These are phyloP conservation scores for Sebastes ruberrimus DNA, from an alignment of 2,797 vertebrate genomes.

Conservation along the genomic window DNA sequence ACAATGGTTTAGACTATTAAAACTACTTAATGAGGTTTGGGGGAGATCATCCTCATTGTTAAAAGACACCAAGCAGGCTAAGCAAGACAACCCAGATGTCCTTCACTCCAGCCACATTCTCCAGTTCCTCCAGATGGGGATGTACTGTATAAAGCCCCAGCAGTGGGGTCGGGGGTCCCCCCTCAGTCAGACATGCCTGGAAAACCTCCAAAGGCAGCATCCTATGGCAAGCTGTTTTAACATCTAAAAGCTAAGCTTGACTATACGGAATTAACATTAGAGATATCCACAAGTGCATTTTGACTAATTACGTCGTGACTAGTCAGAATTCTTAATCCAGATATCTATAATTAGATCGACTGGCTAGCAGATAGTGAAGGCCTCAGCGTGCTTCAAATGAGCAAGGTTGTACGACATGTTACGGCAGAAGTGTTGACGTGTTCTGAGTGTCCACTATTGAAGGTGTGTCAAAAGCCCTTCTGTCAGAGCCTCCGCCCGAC, in stretches of 20 bases:
- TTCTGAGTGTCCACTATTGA: neutral
- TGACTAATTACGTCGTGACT: too few species aligned
- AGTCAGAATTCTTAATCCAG: too few species aligned
- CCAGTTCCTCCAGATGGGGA: neutral
- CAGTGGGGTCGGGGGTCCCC: neutral
- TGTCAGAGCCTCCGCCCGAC: neutral
- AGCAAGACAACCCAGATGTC: neutral
- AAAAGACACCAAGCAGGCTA: neutral
- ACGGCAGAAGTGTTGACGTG: neutral
- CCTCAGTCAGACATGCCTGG: neutral
- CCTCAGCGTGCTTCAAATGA: neutral
- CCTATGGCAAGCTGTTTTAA: too few species aligned
- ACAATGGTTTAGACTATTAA: neutral
- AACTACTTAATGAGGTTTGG: neutral
- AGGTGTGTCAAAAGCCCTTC: too few species aligned
- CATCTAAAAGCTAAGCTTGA: too few species aligned
- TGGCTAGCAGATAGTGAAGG: neutral
- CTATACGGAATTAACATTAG: too few species aligned
- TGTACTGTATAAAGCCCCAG: neutral
- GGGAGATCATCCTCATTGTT: neutral
- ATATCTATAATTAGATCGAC: neutral
- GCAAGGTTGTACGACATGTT: neutral
- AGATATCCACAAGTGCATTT: too few species aligned
- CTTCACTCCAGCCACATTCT: neutral
- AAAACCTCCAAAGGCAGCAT: neutral